Conservation (phyloP, 2,113 vertebrate genomes). For the Pica pica region DNA sequence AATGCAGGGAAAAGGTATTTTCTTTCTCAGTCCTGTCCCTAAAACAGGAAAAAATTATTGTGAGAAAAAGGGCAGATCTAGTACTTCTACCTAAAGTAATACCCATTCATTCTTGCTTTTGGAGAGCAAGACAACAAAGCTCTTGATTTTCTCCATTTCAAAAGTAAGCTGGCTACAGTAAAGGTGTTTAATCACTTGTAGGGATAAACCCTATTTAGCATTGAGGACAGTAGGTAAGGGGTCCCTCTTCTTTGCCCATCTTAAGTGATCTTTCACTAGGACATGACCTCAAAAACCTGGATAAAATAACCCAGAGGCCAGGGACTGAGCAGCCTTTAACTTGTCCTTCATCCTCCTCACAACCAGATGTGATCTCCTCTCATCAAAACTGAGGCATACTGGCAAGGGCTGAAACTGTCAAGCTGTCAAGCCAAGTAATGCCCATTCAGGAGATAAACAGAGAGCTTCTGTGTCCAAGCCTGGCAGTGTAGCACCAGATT, state of each 20-base stretch:
- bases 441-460: background rate
- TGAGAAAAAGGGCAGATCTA: background rate
- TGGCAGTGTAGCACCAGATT: background rate
- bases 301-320: background rate
- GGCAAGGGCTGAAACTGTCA: background rate
- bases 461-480: background rate
- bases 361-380: background rate
- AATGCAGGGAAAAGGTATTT: background rate
- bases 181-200: background rate
- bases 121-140: background rate
- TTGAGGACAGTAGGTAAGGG: background rate
- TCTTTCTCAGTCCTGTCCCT: background rate
- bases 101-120: background rate
- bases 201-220: background rate
- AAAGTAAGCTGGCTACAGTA: background rate
- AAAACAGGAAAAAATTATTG: background rate
- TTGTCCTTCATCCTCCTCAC: background rate
- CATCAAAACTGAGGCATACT: background rate
- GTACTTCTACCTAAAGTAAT: background rate
- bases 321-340: background rate
- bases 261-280: background rate
- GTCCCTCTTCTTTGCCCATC: background rate
- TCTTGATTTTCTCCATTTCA: background rate
- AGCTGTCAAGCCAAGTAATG: background rate
- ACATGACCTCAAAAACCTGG: background rate